phyloP scores from a whole-genome alignment of 2,113 vertebrate species.

The Gallinago paraguaiae region DNA sequence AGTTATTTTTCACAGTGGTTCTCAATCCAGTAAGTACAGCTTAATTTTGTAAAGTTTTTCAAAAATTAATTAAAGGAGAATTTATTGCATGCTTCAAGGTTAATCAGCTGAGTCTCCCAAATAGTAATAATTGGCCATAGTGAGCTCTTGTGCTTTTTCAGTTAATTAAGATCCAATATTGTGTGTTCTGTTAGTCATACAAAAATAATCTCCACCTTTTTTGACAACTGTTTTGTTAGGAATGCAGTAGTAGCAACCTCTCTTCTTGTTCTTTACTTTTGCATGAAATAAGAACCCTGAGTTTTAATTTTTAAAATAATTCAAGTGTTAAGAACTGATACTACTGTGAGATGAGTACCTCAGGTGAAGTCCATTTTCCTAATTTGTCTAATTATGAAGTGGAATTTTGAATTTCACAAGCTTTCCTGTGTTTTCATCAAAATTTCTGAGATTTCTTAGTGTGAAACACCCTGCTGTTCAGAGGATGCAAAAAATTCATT shows the following conservation, averaged over 20 bases:
- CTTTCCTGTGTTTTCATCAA: background rate
- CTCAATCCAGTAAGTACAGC: slow-evolving; percentile 91
- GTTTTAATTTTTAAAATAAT: background rate
- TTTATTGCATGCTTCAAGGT: background rate
- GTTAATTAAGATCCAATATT: background rate
- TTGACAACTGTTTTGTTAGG: background rate
- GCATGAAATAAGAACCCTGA: background rate
- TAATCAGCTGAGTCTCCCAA: background rate
- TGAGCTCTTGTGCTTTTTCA: background rate
- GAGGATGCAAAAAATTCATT: background rate
- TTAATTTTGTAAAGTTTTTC: background rate
- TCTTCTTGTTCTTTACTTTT: background rate
- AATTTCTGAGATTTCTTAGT: background rate
- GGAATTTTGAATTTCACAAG: background rate
- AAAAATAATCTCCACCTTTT: background rate
- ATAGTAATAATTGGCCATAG: background rate
- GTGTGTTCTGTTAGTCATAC: background rate
- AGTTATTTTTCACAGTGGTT: slow-evolving; percentile 94
- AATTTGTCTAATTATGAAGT: background rate
- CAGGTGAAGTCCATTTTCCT: background rate
- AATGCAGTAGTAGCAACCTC: background rate
- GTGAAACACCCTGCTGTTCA: background rate
- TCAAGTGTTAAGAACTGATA: background rate
- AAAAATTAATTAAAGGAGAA: background rate
- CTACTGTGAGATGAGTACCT: background rate